A percentile compares a stretch with the other conserved stretches of the same genome.
Conservation (phyloP, 2,888 invertebrate genomes). For the Eubasilissa splendida region DNA sequence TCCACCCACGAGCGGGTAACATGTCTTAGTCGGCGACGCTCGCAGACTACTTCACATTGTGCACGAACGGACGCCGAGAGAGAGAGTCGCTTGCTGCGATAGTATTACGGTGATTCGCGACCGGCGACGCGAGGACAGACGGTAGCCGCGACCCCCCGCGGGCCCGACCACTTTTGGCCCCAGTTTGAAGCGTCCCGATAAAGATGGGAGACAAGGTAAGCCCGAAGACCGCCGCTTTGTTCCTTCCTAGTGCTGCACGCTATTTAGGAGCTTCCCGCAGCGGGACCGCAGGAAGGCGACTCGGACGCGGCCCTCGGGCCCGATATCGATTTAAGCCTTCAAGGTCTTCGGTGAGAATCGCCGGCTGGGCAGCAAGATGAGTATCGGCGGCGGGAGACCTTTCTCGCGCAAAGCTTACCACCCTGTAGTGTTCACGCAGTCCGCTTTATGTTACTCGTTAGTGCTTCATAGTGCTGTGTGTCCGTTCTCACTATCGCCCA, state of each 20-base stretch:
- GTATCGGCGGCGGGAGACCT: conserved; percentile 21
- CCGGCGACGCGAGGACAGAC: conserved; percentile 30
- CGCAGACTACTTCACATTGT: conserved; percentile 33
- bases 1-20: conserved; percentile 48
- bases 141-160: conserved; percentile 24
- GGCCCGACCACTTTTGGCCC: conserved; percentile 43
- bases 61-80: conserved; percentile 17
- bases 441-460: conserved; percentile 6
- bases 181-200: conserved; percentile 33
- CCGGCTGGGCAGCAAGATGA: conserved; percentile 21
- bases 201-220: conserved; percentile 58
- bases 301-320: not conserved
- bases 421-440: conserved; percentile 11
- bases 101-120: conserved; percentile 43
- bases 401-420: not conserved
- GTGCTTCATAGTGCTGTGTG: conserved; percentile 4
- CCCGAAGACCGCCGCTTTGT: conserved; percentile 37
- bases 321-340: conserved; percentile 47
- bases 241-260: conserved; percentile 12
- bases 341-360: conserved; percentile 44
- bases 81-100: conserved; percentile 37
- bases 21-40: conserved; percentile 47
- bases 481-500: too few relatives aligned
- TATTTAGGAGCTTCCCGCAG: conserved; percentile 11
- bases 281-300: not conserved